A percentile compares a stretch with the other conserved stretches of the same genome.
Conservation (phyloP, 2,888 invertebrate species). For the Macrostomum cliftonense region DNA sequence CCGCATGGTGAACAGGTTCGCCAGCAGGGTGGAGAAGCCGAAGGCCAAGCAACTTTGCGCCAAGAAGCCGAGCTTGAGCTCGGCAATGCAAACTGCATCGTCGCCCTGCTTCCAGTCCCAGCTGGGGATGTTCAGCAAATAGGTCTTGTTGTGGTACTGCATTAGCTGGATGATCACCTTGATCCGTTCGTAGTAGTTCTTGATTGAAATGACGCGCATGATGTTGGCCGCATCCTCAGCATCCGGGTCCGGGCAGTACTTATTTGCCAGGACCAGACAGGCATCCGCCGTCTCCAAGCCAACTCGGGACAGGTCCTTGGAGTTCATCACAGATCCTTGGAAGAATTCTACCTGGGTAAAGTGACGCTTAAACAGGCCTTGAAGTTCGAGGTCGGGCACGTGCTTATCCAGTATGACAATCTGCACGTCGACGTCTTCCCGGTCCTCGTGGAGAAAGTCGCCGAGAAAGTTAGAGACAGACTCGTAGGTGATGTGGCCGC, state of each 20-base stretch:
- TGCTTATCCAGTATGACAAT: slow-evolving; percentile 99
- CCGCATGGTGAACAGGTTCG: slow-evolving; percentile 97
- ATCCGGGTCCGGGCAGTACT: slow-evolving; percentile 99
- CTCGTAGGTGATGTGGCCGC: slow-evolving; percentile 99
- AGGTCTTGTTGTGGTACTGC: slow-evolving; percentile 99
- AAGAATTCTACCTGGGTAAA: slow-evolving; percentile 94
- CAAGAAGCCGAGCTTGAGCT: slow-evolving; percentile 94
- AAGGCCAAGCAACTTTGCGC: slow-evolving; percentile 98
- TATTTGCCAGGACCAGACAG: slow-evolving; percentile 94
- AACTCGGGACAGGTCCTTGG: slow-evolving; percentile 96
- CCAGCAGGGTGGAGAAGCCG: slow-evolving; percentile 99
- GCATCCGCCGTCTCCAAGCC: slow-evolving; percentile 70
- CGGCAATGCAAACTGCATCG: slow-evolving; percentile 95
- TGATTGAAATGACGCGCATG: slow-evolving; percentile 98
- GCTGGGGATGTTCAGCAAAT: slow-evolving; percentile 96
- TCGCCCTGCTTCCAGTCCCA: slow-evolving; percentile 99
- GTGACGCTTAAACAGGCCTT: slow-evolving; percentile 99
- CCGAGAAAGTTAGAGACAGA: slow-evolving; percentile 99
- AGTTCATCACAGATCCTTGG: slow-evolving; percentile 99
- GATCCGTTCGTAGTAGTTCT: slow-evolving; percentile 98
- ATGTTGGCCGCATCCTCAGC: slow-evolving; percentile 99
- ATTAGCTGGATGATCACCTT: slow-evolving; percentile 97
- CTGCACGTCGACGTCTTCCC: slow-evolving; percentile 98
- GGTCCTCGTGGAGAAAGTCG: slow-evolving; percentile 98
- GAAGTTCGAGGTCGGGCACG: slow-evolving; percentile 92